Evolutionary conservation across 2,888 invertebrate species (phyloP).

Genomic region (Stramonita haemastoma): DNA sequence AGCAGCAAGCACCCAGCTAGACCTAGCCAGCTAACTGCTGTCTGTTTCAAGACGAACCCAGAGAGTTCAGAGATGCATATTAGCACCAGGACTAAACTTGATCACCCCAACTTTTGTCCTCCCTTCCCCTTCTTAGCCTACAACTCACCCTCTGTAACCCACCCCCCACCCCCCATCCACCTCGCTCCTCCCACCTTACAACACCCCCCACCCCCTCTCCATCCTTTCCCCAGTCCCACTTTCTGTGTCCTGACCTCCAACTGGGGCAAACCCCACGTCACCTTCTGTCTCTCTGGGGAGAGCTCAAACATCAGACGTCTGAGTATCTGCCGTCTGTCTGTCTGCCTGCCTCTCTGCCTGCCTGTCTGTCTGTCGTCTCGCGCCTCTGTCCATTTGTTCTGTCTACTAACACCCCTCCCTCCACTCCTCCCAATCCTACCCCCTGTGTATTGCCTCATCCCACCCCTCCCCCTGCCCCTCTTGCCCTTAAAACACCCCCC

Average conservation of each 20-base stretch:
- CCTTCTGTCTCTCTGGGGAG: not conserved
- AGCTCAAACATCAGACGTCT: constrained; percentile 7
- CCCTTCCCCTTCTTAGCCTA: not conserved
- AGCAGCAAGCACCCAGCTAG: no score
- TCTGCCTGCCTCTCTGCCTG: not conserved
- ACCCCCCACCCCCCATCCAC: not conserved
- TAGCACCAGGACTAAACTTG: no score
- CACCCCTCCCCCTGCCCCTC: not conserved
- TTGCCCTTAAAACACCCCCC: no score
- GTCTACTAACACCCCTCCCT: no score
- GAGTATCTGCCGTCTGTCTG: not conserved
- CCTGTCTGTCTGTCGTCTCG: not conserved
- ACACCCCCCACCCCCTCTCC: not conserved
- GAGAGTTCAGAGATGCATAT: no score
- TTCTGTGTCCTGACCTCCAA: not conserved
- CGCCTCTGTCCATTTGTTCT: not conserved
- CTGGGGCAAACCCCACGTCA: not conserved
- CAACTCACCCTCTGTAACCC: not conserved
- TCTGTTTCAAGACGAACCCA: no score
- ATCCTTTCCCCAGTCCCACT: not conserved
- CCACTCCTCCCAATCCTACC: not conserved
- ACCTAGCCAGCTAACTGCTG: no score
- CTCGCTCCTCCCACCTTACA: not conserved
- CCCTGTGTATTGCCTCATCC: not conserved
- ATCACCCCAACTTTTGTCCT: no score